A percentile compares a stretch with the other conserved stretches of the same genome.
Evolutionary conservation across 2,113 vertebrate species (phyloP).

Genomic region (Orientallactaga bullata): DNA sequence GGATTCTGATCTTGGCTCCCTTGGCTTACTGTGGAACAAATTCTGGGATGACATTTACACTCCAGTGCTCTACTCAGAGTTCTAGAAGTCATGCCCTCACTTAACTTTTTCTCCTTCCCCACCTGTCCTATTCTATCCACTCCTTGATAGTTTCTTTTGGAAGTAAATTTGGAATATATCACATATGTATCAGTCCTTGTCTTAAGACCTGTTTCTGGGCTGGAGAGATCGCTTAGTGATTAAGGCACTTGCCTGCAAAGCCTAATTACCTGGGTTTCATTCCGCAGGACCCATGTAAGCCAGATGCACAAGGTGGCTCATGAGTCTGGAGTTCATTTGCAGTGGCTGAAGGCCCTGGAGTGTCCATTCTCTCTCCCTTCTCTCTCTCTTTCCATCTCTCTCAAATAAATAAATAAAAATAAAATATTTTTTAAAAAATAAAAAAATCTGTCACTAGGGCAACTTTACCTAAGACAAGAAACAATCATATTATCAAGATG

Average conservation of each 20-base stretch:
- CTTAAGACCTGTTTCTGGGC: background rate
- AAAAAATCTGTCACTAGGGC: background rate
- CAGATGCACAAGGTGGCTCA: too few species aligned
- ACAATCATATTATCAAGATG: background rate
- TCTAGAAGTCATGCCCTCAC: background rate
- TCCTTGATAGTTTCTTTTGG: conserved; percentile 10
- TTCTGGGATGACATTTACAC: background rate
- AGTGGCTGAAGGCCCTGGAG: too few species aligned
- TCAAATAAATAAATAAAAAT: too few species aligned
- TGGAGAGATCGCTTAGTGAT: too few species aligned
- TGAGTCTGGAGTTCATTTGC: too few species aligned
- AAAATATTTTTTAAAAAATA: too few species aligned
- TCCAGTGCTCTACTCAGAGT: background rate
- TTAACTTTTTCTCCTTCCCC: background rate
- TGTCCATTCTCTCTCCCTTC: too few species aligned
- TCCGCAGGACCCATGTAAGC: too few species aligned
- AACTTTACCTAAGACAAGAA: conserved; percentile 5
- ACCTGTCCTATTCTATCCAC: background rate
- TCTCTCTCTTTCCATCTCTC: too few species aligned
- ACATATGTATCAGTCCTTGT: conserved; percentile 1
- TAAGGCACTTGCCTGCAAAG: too few species aligned
- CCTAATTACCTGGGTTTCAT: too few species aligned
- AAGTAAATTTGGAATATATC: background rate
- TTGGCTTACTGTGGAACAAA: conserved; percentile 10
- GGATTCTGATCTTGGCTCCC: background rate